Conservation (phyloP, 1,140 invertebrate species). For the Drosophila sechellia region DNA sequence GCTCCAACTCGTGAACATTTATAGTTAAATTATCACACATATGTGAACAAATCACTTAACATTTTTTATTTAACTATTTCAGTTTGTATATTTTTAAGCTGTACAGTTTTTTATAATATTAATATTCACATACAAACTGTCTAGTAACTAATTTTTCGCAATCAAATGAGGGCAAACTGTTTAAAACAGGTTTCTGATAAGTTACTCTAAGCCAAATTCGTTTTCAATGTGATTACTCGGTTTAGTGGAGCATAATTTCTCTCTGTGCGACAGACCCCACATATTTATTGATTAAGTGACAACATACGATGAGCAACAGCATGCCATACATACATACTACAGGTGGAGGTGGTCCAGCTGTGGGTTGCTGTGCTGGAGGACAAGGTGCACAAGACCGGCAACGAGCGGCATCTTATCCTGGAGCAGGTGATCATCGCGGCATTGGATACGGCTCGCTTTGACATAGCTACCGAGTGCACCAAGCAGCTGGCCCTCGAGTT, state of each 20-base stretch:
- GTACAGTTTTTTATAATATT: too few species aligned
- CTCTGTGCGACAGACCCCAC: slow-evolving; percentile 7
- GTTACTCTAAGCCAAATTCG: too few species aligned
- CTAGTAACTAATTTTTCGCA: too few species aligned
- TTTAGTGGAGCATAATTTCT: background rate
- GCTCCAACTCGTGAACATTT: background rate
- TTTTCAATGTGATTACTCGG: too few species aligned
- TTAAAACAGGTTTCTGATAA: too few species aligned
- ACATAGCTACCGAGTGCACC: slow-evolving; percentile 92
- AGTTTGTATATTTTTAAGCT: too few species aligned
- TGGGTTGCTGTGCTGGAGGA: slow-evolving; percentile 92
- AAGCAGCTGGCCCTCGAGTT: slow-evolving; percentile 92
- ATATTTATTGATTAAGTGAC: slow-evolving; percentile 49
- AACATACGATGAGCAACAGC: slow-evolving; percentile 60
- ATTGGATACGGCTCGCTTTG: slow-evolving; percentile 92
- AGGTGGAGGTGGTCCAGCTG: slow-evolving; percentile 93
- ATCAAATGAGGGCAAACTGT: too few species aligned
- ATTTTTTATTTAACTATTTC: too few species aligned
- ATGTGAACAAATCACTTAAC: too few species aligned
- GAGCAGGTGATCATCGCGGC: slow-evolving; percentile 98
- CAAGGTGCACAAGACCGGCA: slow-evolving; percentile 92
- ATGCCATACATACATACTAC: background rate
- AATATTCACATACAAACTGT: too few species aligned
- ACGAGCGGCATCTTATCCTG: slow-evolving; percentile 92
- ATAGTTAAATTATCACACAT: background rate